Conservation (phyloP, 2,113 vertebrate genomes). For the Callorhinus ursinus region DNA sequence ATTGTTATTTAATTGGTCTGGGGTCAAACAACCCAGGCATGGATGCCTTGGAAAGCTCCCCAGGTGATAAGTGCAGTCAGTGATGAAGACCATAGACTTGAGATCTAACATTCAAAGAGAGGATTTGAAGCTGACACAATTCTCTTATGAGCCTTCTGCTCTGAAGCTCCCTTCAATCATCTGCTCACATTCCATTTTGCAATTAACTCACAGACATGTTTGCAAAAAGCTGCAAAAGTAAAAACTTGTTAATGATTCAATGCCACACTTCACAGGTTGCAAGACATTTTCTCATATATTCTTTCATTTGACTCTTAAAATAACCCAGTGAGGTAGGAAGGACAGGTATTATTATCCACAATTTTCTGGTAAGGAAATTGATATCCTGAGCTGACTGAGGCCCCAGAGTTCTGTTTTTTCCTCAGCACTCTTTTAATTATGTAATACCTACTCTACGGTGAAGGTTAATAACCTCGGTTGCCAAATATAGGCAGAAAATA, state of each 20-base stretch:
- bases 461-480: not conserved
- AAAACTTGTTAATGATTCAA: not conserved
- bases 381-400: not conserved
- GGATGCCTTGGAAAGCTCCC: not conserved
- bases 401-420: not conserved
- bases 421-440: not conserved
- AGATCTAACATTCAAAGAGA: not conserved
- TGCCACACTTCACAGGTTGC: not conserved
- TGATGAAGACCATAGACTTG: not conserved
- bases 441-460: not conserved
- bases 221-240: slow-evolving; percentile 13
- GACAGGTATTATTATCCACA: slow-evolving; percentile 1
- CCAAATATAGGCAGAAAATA: not conserved
- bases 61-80: not conserved
- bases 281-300: slow-evolving; percentile 8
- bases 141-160: not conserved
- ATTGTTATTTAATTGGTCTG: not conserved
- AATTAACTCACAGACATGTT: slow-evolving; percentile 11
- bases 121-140: not conserved
- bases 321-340: slow-evolving; percentile 33
- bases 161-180: not conserved
- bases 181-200: not conserved
- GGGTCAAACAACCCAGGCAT: not conserved
- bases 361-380: slow-evolving; percentile 18
- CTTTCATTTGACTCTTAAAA: slow-evolving; percentile 42